Conservation (phyloP, 2,113 vertebrate genomes). For the Tringa solitaria region DNA sequence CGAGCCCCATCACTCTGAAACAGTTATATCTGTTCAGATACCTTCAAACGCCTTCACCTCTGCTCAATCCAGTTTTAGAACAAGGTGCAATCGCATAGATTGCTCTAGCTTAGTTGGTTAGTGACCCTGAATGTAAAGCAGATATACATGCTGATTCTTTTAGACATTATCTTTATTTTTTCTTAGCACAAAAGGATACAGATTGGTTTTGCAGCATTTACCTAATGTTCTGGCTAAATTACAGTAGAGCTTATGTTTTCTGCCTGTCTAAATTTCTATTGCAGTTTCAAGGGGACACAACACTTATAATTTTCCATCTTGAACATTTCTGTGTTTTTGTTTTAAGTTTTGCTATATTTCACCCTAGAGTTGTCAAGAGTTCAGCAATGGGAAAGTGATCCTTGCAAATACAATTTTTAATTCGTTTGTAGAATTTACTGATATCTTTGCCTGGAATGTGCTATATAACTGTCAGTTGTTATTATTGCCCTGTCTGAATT, state of each 20-base stretch:
- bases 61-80: background rate
- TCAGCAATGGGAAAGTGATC: background rate
- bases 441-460: background rate
- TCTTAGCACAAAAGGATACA: background rate
- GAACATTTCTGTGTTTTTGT: background rate
- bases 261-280: background rate
- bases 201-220: background rate
- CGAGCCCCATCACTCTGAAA: background rate
- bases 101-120: background rate
- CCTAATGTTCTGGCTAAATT: background rate
- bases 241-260: background rate
- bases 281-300: background rate
- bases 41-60: background rate
- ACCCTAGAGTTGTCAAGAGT: background rate
- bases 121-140: background rate
- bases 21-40: background rate
- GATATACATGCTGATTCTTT: background rate
- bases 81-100: background rate
- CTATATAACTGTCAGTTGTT: background rate
- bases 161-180: background rate
- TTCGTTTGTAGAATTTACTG: background rate
- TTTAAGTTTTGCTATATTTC: background rate
- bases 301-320: background rate
- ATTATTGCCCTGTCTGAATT: background rate
- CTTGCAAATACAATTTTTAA: background rate